Conservation (phyloP, 2,888 invertebrate species). For the Trachelus troglodyta region DNA sequence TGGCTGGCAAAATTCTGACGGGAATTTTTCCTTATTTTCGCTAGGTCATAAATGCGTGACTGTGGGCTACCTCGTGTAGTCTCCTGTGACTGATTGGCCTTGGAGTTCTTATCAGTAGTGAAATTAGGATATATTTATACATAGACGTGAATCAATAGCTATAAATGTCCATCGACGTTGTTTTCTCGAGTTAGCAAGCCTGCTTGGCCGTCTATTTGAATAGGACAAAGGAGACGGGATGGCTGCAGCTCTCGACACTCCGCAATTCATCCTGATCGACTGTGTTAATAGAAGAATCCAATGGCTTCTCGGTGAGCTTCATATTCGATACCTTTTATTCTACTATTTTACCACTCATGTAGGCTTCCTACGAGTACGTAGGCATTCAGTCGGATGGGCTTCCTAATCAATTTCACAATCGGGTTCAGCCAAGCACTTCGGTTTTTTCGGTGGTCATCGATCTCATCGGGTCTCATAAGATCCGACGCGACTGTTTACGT, state of each 20-base stretch:
- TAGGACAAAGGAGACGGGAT: neutral
- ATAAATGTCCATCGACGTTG: neutral
- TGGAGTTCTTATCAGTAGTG: neutral
- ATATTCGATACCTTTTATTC: neutral
- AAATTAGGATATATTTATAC: neutral
- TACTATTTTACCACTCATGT: neutral
- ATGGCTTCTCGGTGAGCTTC: neutral
- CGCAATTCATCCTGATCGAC: neutral
- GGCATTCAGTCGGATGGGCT: neutral
- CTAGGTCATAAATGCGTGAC: neutral
- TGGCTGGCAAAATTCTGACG: neutral
- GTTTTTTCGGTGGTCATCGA: neutral
- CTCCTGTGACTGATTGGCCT: neutral
- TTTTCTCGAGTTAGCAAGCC: neutral
- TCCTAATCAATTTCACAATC: neutral
- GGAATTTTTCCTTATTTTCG: neutral
- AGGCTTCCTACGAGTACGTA: neutral
- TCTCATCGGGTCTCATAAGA: neutral
- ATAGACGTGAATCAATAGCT: neutral
- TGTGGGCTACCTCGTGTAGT: neutral
- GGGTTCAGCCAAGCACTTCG: neutral
- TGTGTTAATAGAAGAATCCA: neutral
- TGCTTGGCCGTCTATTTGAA: neutral
- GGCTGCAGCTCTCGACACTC: neutral
- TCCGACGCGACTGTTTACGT: neutral